phyloP scores from a whole-genome alignment of 2,797 vertebrate genomes.

The Clangula hyemalis region DNA sequence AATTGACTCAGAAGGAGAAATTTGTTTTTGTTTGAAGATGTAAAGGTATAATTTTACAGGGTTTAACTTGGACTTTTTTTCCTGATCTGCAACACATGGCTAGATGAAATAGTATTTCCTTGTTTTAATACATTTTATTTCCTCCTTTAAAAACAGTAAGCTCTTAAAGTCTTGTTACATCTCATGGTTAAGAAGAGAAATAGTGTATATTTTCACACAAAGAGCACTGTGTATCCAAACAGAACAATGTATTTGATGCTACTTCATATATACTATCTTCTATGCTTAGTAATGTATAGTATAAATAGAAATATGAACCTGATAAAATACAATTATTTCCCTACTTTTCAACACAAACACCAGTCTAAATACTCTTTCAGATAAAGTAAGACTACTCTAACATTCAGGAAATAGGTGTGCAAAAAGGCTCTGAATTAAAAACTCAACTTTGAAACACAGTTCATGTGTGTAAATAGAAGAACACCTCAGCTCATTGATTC shows the following conservation, averaged over 20 bases:
- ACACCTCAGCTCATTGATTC: background rate
- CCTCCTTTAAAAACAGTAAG: background rate
- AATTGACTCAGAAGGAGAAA: conserved; percentile 35
- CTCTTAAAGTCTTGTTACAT: background rate
- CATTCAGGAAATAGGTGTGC: background rate
- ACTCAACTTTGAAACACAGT: background rate
- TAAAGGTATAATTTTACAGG: conserved; percentile 5
- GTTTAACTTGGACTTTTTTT: conserved; percentile 5
- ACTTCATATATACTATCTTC: background rate
- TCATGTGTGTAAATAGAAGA: background rate
- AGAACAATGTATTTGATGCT: background rate
- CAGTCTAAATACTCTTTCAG: background rate
- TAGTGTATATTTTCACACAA: background rate
- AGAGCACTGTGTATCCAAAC: background rate
- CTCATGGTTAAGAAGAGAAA: background rate
- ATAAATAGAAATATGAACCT: background rate
- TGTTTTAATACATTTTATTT: conserved; percentile 15
- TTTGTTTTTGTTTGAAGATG: background rate
- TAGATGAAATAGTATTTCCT: conserved; percentile 7
- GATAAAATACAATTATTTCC: background rate
- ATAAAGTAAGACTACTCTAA: background rate
- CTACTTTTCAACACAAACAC: background rate
- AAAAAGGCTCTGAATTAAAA: background rate
- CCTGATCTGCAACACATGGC: conserved; percentile 31
- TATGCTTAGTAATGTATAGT: background rate